Conservation (phyloP, 2,113 vertebrate genomes). For the Lucifuga dentata region DNA sequence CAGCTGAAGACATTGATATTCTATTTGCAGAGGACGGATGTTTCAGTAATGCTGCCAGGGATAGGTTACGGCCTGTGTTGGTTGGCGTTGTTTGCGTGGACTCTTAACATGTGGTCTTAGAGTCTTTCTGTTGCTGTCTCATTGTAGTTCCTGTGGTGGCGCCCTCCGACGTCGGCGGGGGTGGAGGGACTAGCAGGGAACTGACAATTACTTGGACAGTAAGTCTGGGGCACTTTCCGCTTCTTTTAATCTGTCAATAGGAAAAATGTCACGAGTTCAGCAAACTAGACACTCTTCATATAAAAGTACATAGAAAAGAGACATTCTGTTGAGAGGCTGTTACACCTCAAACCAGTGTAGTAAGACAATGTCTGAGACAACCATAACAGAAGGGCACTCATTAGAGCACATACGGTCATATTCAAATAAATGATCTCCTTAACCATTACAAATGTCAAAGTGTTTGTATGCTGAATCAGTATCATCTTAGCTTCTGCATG, state of each 20-base stretch:
- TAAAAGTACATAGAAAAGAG: constrained; percentile 7
- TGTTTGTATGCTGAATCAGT: too few relatives aligned
- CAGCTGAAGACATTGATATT: constrained; percentile 59
- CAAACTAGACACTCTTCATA: background rate
- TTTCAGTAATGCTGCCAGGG: constrained; percentile 67
- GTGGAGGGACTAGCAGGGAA: constrained; percentile 92
- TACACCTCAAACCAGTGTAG: background rate
- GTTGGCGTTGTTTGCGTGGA: constrained; percentile 64
- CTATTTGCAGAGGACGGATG: constrained; percentile 71
- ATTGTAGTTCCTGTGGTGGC: constrained; percentile 93
- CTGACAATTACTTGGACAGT: constrained; percentile 97
- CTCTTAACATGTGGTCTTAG: constrained; percentile 62
- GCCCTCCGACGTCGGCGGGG: constrained; percentile 93
- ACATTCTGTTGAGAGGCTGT: background rate
- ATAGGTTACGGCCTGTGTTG: constrained; percentile 59
- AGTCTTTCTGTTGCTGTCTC: constrained; percentile 66
- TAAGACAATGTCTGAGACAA: too few relatives aligned
- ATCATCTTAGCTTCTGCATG: too few relatives aligned
- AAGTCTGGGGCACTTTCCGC: constrained; percentile 67
- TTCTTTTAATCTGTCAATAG: background rate
- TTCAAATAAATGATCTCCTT: too few relatives aligned
- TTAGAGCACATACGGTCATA: too few relatives aligned
- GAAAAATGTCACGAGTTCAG: constrained; percentile 18
- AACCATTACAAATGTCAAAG: too few relatives aligned
- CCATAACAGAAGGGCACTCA: too few relatives aligned